Evolutionary conservation across 2,888 invertebrate species (phyloP), one percentile per base, ranked within the genome.

Genomic region (Meta bourneti): DNA sequence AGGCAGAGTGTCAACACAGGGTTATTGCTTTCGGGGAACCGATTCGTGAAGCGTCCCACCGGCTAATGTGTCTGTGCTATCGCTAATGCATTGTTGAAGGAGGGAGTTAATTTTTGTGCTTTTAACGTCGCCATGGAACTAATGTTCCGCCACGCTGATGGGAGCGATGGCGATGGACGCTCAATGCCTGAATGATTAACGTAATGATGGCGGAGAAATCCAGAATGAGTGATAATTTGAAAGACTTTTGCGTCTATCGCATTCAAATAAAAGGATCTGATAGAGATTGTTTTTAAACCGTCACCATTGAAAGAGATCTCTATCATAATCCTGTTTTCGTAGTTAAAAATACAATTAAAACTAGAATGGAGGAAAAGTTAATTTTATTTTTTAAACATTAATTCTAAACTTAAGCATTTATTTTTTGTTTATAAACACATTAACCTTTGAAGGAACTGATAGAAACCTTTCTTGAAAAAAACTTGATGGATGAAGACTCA

Each of bases 21-120:
- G 74, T 61, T 84, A 75, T 72, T 87, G 52, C 52, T 79, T 16
- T 48, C 9, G 19, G 80, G 87, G 87, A 84, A 16, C 54, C 49
- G 82, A 72, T 82, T 49, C 48, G 49, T 72, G 70, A 49, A 72
- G 82, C 71, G 52, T 82, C 51, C 52, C n/a, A 69, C n/a, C 48
- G 54, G 49, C 19, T 86, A 86, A 86, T 78, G 78, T 34, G 82
- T 20, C 48, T 34, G 70, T 54, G 79, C 71, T 87, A 72, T 48
- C 52, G 48, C 61, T 72, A 80, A 79, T 78, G 86, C 49, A 80
- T 72, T 80, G 80, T 54, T n/a, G 51, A 61, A 61, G 61, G 34
- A 61, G 61, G 79, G 34, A 61, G 79, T 79, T 79, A 79, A 79
- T 79, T 79, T 79, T 48, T 61, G 48, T 48, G 48, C 61, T 79